Percentiles rank a stretch among this genome's conserved stretches.
Evolutionary conservation across 2,888 invertebrate species (phyloP).

Genomic region (Tipula helvola): DNA sequence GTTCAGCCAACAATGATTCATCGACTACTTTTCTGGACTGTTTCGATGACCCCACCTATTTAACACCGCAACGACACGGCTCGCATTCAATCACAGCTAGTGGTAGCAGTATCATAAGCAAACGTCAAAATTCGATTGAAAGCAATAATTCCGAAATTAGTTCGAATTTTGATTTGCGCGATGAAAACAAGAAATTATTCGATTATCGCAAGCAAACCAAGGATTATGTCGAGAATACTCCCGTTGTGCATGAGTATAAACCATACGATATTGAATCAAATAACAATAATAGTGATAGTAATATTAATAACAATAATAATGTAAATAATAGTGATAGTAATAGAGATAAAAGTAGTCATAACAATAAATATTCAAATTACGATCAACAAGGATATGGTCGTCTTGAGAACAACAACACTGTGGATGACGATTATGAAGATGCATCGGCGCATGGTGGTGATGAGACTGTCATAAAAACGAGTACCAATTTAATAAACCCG

Average conservation of each 20-base stretch:
- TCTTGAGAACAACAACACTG: background rate
- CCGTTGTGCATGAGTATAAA: background rate
- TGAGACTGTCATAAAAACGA: slow-evolving; percentile 12
- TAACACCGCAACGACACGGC: background rate
- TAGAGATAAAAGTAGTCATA: background rate
- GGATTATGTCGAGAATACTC: slow-evolving; percentile 18
- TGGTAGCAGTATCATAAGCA: background rate
- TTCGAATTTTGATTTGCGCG: slow-evolving; percentile 24
- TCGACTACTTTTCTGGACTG: background rate
- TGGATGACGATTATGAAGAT: background rate
- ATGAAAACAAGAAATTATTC: slow-evolving; percentile 20
- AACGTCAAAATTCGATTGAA: slow-evolving; percentile 33
- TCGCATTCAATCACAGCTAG: background rate
- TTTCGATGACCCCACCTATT: background rate
- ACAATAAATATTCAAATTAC: background rate
- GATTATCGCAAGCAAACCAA: slow-evolving; percentile 17
- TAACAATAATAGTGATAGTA: slow-evolving; percentile 7
- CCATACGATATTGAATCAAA: slow-evolving; percentile 6
- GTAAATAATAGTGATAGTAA: slow-evolving; percentile 1
- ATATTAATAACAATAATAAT: background rate
- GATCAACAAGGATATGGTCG: background rate
- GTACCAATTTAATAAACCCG: slow-evolving; percentile 14
- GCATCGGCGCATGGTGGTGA: background rate
- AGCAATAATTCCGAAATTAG: slow-evolving; percentile 36
- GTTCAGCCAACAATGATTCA: background rate